Conservation (phyloP, 2,888 invertebrate genomes). For the Antitype chi region DNA sequence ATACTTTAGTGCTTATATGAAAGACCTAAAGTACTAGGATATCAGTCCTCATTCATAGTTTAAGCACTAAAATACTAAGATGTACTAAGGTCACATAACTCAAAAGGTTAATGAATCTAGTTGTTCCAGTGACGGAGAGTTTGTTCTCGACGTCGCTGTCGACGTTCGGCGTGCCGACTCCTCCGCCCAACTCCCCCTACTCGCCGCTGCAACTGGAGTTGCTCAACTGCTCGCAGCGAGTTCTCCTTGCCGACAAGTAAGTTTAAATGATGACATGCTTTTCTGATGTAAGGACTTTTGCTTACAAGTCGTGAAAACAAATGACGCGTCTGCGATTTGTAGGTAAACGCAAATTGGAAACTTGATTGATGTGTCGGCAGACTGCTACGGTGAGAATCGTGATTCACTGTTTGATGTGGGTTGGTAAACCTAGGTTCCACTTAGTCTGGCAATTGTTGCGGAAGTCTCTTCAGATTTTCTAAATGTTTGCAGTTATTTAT, state of each 20-base stretch:
- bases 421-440: background rate
- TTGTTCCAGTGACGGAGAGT: slow-evolving; percentile 92
- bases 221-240: slow-evolving; percentile 89
- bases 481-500: background rate
- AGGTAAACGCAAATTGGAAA: slow-evolving; percentile 21
- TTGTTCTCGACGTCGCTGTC: slow-evolving; percentile 92
- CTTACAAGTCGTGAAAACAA: slow-evolving; percentile 10
- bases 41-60: slow-evolving; percentile 5
- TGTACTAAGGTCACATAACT: slow-evolving; percentile 61
- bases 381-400: slow-evolving; percentile 24
- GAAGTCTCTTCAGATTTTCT: slow-evolving; percentile 6
- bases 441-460: background rate
- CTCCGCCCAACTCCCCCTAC: slow-evolving; percentile 93
- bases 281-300: slow-evolving; percentile 17
- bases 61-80: slow-evolving; percentile 47
- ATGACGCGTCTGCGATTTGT: slow-evolving; percentile 8
- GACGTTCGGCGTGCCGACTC: slow-evolving; percentile 92
- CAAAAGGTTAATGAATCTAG: slow-evolving; percentile 57
- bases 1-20: slow-evolving; percentile 32
- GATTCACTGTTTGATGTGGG: slow-evolving; percentile 9
- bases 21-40: slow-evolving; percentile 49
- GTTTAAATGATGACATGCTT: slow-evolving; percentile 60
- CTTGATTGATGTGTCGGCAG: slow-evolving; percentile 16
- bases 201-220: slow-evolving; percentile 93
- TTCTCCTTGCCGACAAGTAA: slow-evolving; percentile 87